Evolutionary conservation across 2,113 vertebrate genomes (phyloP), one percentile per base, ranked within the genome.

Genomic region (Varanus komodoensis): DNA sequence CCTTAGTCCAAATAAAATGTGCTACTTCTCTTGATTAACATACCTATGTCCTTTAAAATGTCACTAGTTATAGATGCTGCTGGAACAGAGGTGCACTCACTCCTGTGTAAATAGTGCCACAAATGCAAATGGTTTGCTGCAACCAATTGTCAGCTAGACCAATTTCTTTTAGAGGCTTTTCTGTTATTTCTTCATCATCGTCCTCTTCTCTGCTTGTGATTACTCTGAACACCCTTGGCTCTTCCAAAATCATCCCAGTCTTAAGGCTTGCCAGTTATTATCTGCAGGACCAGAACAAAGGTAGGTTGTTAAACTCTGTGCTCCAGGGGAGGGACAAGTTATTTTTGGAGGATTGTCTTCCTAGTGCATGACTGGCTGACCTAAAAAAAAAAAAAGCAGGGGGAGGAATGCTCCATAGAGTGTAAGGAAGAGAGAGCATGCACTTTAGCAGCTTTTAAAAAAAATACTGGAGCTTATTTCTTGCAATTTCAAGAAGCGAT

Each of bases 241-340:
- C 95, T 98, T 97, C 95, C 96, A 97, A 97, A 98, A 97, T 97
- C 97, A 97, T 98, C 97, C 97, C 97, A 97, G 97, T 97, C 97
- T 97, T 97, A 97, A 98, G 98, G 97, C 97, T 98, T 98, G 96
- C 97, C 97, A 96, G 97, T 97, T 95, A 97, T 97, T 98, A 98
- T 98, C 98, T 97, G 97, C 95, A 96, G 96, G 97, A 95, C 96
- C 96, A 97, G 97, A 97, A 98, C 98, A 98, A 98, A 98, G 98
- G 98, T 98, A 98, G 97, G 98, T 96, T 97, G 93, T 96, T 97
- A 96, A 97, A 97, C 97, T 97, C 97, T 96, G 96, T 97, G 96
- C 96, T 95, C 91, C 82, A 91, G 95, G 97, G 97, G 97, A 97
- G 97, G 97, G 96, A 97, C 96, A 90, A 97, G 95, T 97, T 96